phyloP scores from a whole-genome alignment of 2,888 invertebrate genomes.

The Lepas anatifera region DNA sequence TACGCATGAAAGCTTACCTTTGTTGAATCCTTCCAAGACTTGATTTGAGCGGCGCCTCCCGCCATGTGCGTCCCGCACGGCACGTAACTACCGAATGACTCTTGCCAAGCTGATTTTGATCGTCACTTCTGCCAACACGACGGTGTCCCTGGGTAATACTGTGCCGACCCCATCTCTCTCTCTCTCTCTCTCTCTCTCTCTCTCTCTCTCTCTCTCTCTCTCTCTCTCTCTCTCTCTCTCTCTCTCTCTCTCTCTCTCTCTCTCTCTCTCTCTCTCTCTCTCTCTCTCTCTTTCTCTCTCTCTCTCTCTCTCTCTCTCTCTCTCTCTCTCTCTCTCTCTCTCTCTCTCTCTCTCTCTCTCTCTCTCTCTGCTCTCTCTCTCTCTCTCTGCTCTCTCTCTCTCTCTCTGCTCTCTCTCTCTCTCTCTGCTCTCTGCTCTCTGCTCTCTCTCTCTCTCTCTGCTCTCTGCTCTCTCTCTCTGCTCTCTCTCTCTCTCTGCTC shows the following conservation, averaged over 20 bases:
- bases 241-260: background rate
- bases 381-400: background rate
- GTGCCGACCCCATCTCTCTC: background rate
- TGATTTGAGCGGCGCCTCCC: too few species aligned
- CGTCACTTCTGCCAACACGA: too few species aligned
- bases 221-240: slow-evolving; percentile 3
- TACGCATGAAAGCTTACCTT: too few species aligned
- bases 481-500: background rate
- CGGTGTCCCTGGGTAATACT: too few species aligned
- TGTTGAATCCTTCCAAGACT: too few species aligned
- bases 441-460: too few species aligned
- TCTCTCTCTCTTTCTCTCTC: background rate
- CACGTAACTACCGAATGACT: too few species aligned
- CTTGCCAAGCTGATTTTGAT: too few species aligned
- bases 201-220: slow-evolving; percentile 14
- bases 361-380: slow-evolving; percentile 12
- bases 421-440: background rate
- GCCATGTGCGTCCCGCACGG: too few species aligned
- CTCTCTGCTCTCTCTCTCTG: background rate
- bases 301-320: slow-evolving; percentile 16
- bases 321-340: slow-evolving; percentile 18
- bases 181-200: background rate
- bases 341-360: slow-evolving; percentile 18
- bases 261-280: background rate
- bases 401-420: background rate